Evolutionary conservation across 2,888 invertebrate species (phyloP).

Genomic region (Zelleria hepariella): DNA sequence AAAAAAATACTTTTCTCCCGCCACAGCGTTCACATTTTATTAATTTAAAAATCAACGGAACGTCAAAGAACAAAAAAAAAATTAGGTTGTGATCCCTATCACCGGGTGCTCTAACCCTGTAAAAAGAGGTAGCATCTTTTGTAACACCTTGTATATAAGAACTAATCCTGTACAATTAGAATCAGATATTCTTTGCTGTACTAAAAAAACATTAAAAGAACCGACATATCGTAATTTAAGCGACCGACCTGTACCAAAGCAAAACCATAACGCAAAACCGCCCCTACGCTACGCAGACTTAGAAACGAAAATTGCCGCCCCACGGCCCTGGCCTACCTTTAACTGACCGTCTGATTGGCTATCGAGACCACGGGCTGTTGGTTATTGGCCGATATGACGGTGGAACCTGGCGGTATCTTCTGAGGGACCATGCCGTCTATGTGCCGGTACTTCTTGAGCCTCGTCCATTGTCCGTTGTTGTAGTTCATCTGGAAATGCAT

Average conservation of each 20-base stretch:
- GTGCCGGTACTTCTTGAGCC: constrained; percentile 87
- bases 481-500: constrained; percentile 95
- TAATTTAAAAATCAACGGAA: too few species aligned
- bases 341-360: constrained; percentile 58
- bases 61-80: too few species aligned
- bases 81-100: too few species aligned
- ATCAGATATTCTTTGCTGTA: too few species aligned
- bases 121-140: too few species aligned
- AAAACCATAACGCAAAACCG: neutral
- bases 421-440: constrained; percentile 72
- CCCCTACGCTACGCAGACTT: neutral
- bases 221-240: neutral
- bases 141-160: too few species aligned
- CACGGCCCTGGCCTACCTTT: constrained; percentile 15
- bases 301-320: neutral
- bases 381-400: constrained; percentile 54
- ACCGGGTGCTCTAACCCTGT: too few species aligned
- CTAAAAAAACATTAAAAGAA: neutral
- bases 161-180: too few species aligned
- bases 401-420: constrained; percentile 58
- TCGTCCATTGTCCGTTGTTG: constrained; percentile 95
- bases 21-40: too few species aligned
- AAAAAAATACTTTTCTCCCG: too few species aligned
- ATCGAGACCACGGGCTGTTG: constrained; percentile 58
- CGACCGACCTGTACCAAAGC: neutral